phyloP scores from a whole-genome alignment of 1,140 invertebrate genomes.

The Ditylenchus dipsaci region DNA sequence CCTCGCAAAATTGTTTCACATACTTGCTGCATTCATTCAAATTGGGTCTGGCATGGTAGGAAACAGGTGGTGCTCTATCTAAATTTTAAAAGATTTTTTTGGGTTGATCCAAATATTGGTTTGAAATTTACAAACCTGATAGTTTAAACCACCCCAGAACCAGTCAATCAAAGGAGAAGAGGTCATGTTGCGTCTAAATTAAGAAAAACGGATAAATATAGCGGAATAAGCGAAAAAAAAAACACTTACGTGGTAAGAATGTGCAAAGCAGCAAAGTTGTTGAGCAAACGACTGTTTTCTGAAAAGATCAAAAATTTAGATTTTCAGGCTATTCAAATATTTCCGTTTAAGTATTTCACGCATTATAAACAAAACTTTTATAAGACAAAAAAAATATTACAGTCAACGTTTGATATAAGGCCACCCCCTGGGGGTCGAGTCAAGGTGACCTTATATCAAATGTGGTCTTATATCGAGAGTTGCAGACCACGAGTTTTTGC shows the following conservation, averaged over 20 bases:
- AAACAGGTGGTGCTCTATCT: constrained; percentile 59
- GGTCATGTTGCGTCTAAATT: constrained; percentile 49
- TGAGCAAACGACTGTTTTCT: constrained; percentile 50
- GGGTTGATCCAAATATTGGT: no score
- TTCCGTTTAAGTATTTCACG: no score
- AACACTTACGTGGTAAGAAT: constrained; percentile 48
- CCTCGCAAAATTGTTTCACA: constrained; percentile 47
- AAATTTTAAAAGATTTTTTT: constrained; percentile 11
- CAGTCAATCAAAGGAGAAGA: constrained; percentile 55
- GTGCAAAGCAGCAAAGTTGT: constrained; percentile 58
- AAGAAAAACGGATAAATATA: no score
- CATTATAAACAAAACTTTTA: no score
- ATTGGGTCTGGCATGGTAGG: constrained; percentile 57
- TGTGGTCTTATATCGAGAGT: no score
- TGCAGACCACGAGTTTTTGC: no score
- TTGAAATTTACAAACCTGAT: constrained; percentile 43
- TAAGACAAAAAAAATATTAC: no score
- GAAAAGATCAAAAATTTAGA: constrained; percentile 18
- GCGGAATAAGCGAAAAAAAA: no score
- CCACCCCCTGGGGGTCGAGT: no score
- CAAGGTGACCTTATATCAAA: no score
- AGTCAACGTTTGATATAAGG: no score
- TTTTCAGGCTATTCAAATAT: not conserved
- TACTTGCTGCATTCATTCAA: constrained; percentile 36
- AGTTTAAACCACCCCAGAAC: constrained; percentile 59